Evolutionary conservation across 1,140 invertebrate species (phyloP), one percentile per base, ranked within the genome.

Genomic region (Drosophila busckii): DNA sequence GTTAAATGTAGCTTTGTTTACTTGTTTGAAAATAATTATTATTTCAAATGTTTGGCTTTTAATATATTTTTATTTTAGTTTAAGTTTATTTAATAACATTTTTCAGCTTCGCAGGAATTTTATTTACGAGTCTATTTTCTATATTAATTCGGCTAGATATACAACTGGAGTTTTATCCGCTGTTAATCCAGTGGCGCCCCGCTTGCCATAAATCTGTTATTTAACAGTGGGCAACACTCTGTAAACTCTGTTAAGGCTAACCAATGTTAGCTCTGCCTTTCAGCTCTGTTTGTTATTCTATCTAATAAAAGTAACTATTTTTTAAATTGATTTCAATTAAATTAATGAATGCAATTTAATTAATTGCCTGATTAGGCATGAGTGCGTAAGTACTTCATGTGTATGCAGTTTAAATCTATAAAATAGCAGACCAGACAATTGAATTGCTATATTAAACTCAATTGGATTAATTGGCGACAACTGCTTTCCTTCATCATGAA

Each of bases 141-240:
- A n/a, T n/a, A n/a, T n/a, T n/a, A n/a, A n/a, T n/a, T n/a, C n/a
- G n/a, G n/a, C n/a, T n/a, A n/a, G n/a, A n/a, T n/a, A n/a, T n/a
- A n/a, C n/a, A n/a, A n/a, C n/a, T n/a, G n/a, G n/a, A n/a, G n/a
- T 70, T 32, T 71, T 80, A 78, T 78, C 71, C 71, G 71, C 35
- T 50, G 63, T 67, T 54, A 70, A 17, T 2, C 22, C 6, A 9
- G 2, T 5, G 7, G 2, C 3, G 4, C 56, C 55, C 49, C 67
- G 19, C 31, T 69, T 80, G 59, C 75, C 65, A 80, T 80, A 80
- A 82, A 29, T 44, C 38, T 69, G 60, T 46, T 55, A 34, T 3
- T 13, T 23, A 3, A 38, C 42, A 23, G 41, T 19, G n/a, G 1
- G 6, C n/a, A 48, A 55, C n/a, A 55, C 17, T 25, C 5, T 12